Base-by-base conservation (phyloP, 2,888 invertebrate genomes). In the Temnothorax unifasciatus region DNA sequence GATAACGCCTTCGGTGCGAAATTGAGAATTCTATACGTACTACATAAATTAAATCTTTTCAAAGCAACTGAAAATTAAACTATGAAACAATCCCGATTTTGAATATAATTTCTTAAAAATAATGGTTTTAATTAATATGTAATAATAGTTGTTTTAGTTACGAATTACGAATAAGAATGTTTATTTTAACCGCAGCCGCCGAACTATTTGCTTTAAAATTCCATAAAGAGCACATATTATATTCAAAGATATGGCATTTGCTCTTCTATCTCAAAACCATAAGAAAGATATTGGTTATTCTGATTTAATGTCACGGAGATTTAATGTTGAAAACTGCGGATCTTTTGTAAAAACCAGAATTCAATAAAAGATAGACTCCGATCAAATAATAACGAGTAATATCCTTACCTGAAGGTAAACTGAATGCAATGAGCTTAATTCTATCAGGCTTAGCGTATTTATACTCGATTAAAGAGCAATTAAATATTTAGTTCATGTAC, bases 401-500 rank as follows among this genome's bases (percentile, higher is more conserved):
- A 73, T 81, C 38, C 85, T 89, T 86, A 88, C 85, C 90, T 86
- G 38, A n/a, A 29, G 11, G 21, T 25, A 41, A 38, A 71, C 63
- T 34, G 57, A 59, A 47, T 47, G 44, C 52, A 90, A 61, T 89
- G 87, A 82, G 61, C 50, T 25, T 18, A 82, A 61, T 64, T 82
- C 52, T 2, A 29, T 50, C 50, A 52, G n/a, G 8, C 38, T 50
- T 44, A 29, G 64, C 13, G 73, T 87, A 90, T 92, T 93, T 94
- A 94, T 94, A 92, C 81, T 44, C 5, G 74, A 87, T 86, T 84
- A 73, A 82, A 59, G 83, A 84, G 59, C 63, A 86, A 92, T 93
- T 92, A 88, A 83, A 86, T 88, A 94, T 93, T 93, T 90, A 66
- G 57, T 88, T 92, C 94, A 89, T 88, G 92, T 85, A 52, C 85